Evolutionary conservation across 2,113 vertebrate species (phyloP).

Genomic region (Bambusicola thoracicus): DNA sequence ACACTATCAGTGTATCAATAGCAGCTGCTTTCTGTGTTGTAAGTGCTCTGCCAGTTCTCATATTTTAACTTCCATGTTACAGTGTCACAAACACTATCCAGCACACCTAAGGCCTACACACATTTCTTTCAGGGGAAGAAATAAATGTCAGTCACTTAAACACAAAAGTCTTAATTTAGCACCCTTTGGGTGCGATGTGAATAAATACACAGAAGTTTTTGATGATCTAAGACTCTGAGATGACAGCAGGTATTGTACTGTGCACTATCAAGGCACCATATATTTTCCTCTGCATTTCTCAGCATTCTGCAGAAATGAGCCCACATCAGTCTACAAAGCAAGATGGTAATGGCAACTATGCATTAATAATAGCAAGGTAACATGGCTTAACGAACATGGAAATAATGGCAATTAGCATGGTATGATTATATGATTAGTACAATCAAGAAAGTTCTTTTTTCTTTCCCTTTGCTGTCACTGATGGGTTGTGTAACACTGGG

Average conservation of each 20-base stretch:
- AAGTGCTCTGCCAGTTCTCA: background rate
- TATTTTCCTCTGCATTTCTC: background rate
- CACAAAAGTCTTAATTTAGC: background rate
- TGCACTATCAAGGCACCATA: background rate
- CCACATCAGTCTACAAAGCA: background rate
- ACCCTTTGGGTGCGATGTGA: background rate
- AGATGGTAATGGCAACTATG: background rate
- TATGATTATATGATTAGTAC: background rate
- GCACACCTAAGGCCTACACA: background rate
- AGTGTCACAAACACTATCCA: background rate
- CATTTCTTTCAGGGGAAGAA: background rate
- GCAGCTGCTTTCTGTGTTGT: background rate
- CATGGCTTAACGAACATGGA: background rate
- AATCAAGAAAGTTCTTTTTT: background rate
- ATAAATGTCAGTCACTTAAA: background rate
- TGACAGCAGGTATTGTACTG: background rate
- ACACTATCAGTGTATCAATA: background rate
- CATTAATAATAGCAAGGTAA: background rate
- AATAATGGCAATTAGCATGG: background rate
- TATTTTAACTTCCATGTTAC: background rate
- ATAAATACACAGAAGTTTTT: background rate
- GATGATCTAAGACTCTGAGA: background rate
- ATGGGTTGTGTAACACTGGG: accelerated
- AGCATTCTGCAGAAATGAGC: background rate
- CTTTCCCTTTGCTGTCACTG: background rate